phyloP scores from a whole-genome alignment of 2,797 vertebrate genomes.

The Chloroceryle inda region DNA sequence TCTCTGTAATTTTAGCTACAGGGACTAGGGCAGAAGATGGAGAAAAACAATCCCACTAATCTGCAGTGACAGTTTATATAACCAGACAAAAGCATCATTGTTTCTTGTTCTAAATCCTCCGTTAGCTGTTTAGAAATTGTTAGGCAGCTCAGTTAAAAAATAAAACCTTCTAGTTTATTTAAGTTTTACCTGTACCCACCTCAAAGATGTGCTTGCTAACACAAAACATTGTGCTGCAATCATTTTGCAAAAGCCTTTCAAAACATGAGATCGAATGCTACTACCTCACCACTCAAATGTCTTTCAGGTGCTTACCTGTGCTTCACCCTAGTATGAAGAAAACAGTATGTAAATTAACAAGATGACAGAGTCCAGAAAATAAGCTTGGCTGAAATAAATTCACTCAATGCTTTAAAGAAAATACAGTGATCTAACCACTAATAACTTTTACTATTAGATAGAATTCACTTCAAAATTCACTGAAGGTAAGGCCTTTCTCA shows the following conservation, averaged over 20 bases:
- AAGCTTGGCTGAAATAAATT: fast-evolving
- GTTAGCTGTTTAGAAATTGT: neutral
- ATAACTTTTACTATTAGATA: fast-evolving
- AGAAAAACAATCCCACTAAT: slow-evolving; percentile 23
- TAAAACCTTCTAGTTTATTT: neutral
- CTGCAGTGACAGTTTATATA: slow-evolving; percentile 3
- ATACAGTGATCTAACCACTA: fast-evolving
- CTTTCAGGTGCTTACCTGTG: neutral
- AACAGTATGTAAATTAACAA: no score
- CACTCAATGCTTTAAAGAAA: fast-evolving
- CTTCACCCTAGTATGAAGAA: neutral
- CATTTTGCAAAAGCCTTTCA: neutral
- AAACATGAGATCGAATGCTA: fast-evolving
- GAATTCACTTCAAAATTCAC: fast-evolving
- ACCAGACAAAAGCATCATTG: slow-evolving; percentile 30
- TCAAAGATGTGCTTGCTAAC: neutral
- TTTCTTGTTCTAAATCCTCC: neutral
- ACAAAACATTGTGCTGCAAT: fast-evolving
- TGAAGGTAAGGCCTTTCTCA: fast-evolving
- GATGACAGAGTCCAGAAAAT: neutral
- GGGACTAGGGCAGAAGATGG: neutral
- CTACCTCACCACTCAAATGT: no score
- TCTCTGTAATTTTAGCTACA: neutral
- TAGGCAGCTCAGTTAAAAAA: neutral
- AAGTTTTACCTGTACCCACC: neutral